These are phyloP conservation scores for Megalurothrips usitatus DNA, from an alignment of 2,888 invertebrate genomes.

Conservation along the genomic window DNA sequence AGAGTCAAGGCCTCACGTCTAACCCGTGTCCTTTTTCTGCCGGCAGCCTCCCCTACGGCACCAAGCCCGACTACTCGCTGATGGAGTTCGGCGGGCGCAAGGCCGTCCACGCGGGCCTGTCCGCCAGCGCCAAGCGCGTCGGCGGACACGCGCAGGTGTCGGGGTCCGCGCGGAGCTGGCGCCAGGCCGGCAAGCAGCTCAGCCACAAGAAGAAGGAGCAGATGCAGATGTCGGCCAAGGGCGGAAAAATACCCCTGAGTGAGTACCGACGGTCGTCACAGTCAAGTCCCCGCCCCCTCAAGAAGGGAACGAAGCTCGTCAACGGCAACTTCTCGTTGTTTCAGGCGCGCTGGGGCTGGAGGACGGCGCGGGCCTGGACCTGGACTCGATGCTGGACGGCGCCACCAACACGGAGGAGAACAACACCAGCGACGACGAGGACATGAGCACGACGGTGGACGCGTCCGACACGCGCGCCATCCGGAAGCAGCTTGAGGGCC, in stretches of 20 bases:
- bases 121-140: constrained; percentile 16
- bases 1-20: too few species aligned
- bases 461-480: constrained; percentile 70
- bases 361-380: constrained; percentile 40
- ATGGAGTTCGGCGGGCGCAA: constrained; percentile 40
- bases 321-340: too few species aligned
- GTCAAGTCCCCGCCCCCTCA: neutral
- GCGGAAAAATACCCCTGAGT: constrained; percentile 34
- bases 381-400: constrained; percentile 73
- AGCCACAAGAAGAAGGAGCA: constrained; percentile 33
- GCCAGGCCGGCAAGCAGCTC: constrained; percentile 26
- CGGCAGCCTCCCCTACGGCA: constrained; percentile 60
- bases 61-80: constrained; percentile 52
- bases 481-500: constrained; percentile 71
- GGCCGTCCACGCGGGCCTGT: constrained; percentile 39
- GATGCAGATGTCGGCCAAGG: constrained; percentile 17
- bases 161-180: constrained; percentile 26
- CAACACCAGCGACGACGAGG: constrained; percentile 52
- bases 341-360: constrained; percentile 57
- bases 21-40: neutral
- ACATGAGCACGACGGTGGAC: constrained; percentile 58
- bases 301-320: too few species aligned
- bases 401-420: constrained; percentile 46
- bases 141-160: constrained; percentile 23
- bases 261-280: constrained; percentile 2